A percentile compares a stretch with the other conserved stretches of the same genome.
Evolutionary conservation across 2,797 vertebrate species (phyloP).

Genomic region (Brachymystax lenok): DNA sequence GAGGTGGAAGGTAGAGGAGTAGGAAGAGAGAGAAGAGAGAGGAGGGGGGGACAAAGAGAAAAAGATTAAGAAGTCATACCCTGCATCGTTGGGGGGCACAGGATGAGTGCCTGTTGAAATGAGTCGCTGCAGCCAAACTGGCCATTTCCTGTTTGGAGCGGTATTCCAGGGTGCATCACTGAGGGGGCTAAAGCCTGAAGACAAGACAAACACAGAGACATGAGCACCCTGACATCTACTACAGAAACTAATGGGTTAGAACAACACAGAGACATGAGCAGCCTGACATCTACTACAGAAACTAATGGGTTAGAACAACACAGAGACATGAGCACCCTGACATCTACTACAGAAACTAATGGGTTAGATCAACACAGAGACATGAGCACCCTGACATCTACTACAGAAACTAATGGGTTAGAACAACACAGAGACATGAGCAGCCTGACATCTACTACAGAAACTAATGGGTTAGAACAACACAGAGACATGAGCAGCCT

Average conservation of each 20-base stretch:
- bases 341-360: too few relatives aligned
- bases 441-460: too few relatives aligned
- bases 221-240: not conserved
- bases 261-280: not conserved
- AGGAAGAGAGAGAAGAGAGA: not conserved
- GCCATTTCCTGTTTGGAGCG: slow-evolving; percentile 88
- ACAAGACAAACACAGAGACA: not conserved
- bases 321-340: too few relatives aligned
- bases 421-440: too few relatives aligned
- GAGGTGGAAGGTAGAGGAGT: not conserved
- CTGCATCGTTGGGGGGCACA: slow-evolving; percentile 93
- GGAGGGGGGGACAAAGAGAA: too few relatives aligned
- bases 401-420: too few relatives aligned
- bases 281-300: not conserved
- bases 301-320: too few relatives aligned
- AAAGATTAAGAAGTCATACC: slow-evolving; percentile 72
- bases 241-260: too few relatives aligned
- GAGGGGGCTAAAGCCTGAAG: slow-evolving; percentile 87
- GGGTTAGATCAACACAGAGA: too few relatives aligned
- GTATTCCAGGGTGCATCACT: slow-evolving; percentile 92
- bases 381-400: too few relatives aligned
- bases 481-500: too few relatives aligned
- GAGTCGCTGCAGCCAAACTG: slow-evolving; percentile 94
- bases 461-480: too few relatives aligned
- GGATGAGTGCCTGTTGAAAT: slow-evolving; percentile 95